A percentile compares a stretch with the other conserved stretches of the same genome.
phyloP scores from a whole-genome alignment of 2,113 vertebrate genomes.

The Sinocyclocheilus rhinocerous region DNA sequence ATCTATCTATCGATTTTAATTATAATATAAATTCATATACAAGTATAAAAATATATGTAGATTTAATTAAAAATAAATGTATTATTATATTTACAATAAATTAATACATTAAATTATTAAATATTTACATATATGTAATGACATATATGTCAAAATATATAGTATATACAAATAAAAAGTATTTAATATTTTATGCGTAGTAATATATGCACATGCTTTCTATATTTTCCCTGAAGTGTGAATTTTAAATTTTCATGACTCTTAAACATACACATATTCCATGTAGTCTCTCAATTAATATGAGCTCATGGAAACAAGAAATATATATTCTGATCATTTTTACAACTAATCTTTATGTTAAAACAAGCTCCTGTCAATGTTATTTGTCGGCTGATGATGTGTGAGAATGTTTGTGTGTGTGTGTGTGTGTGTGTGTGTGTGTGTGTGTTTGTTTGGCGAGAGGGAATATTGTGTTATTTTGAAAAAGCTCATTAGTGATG shows the following conservation, averaged over 20 bases:
- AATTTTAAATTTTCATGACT: background rate
- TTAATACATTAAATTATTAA: no score
- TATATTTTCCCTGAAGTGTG: no score
- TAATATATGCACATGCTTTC: background rate
- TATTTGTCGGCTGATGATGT: background rate
- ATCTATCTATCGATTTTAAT: no score
- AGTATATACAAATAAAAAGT: background rate
- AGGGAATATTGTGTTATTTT: constrained; percentile 40
- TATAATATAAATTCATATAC: no score
- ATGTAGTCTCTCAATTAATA: background rate
- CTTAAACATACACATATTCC: background rate
- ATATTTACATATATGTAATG: no score
- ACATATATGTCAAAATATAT: background rate
- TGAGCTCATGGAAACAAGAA: background rate
- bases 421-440: background rate
- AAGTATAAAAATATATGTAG: no score
- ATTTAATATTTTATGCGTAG: background rate
- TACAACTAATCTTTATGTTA: no score
- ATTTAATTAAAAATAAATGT: no score
- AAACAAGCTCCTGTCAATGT: background rate
- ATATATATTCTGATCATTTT: background rate
- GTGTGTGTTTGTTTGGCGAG: background rate
- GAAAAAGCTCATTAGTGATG: constrained; percentile 42
- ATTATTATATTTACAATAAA: no score
- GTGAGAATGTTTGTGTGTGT: background rate